Base-by-base conservation (phyloP, 2,113 vertebrate genomes). In the Plecturocebus donacophilus region DNA sequence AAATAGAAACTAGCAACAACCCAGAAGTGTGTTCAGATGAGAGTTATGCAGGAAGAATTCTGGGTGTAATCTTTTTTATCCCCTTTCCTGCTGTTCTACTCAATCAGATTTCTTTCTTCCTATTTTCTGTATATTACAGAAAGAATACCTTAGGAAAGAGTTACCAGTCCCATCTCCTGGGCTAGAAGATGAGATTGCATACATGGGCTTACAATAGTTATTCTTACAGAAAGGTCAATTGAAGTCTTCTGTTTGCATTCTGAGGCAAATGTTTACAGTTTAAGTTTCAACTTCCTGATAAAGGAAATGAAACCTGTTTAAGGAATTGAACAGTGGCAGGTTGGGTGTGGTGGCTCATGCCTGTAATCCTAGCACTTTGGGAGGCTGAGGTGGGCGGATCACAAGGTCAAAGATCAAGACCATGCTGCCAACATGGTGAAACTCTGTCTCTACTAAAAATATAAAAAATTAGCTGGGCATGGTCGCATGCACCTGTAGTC, bases 1-100 rank as follows among this genome's bases (percentile, higher is more conserved):
- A 87, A 97, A 92, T 8, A 96, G 66, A 96, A 95, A 94, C 75
- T 71, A 94, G 87, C 52, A 76, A 92, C 13, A 64, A 88, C 2
- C 40, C 35, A 71, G 35, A 25, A 66, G n/a, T n/a, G 49, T 75
- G 16, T 77, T 77, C 91, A 96, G 81, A 42, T 71, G 32, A 95
- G 42, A 95, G 42, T 73, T 77, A 58, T 5, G 25, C 27, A 90
- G n/a, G 38, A 92, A 88, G 32, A 88, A 93, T 86, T 95, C 47
- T 19, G 23, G 40, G 75, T 35, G 47, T 38, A 58, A 86, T 66
- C n/a, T 96, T 70, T 77, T 83, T 81, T 64, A 85, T 83, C 17
- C 7, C 89, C 13, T 89, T 86, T 16, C n/a, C 73, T 79, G 49
- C 17, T 91, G 71, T 90, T 52, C 35, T 54, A 25, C 92, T 89